Evolutionary conservation across 1,140 invertebrate genomes (phyloP).

Genomic region (Orussus abietinus): DNA sequence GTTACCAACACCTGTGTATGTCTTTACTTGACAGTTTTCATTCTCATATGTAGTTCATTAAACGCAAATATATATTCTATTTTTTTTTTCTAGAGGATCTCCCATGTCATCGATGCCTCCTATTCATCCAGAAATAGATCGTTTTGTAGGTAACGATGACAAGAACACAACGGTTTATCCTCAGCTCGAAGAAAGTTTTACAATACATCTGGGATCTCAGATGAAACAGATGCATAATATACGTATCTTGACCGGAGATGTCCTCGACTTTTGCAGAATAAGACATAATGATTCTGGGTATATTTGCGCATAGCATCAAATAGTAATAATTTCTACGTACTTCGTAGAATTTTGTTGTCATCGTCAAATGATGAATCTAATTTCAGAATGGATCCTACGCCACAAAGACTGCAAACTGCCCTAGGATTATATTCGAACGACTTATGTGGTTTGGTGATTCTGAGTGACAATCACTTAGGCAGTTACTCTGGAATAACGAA

Average conservation of each 20-base stretch:
- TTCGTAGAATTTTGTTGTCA: too few species aligned
- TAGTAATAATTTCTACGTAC: conserved; percentile 4
- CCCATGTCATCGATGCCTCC: conserved; percentile 40
- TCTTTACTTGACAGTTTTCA: conserved; percentile 1
- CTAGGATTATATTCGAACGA: conserved; percentile 91
- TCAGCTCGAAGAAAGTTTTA: conserved; percentile 86
- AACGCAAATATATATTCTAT: conserved; percentile 10
- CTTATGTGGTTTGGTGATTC: conserved; percentile 80
- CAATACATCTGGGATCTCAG: conserved; percentile 94
- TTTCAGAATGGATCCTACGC: conserved; percentile 58
- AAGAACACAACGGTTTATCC: conserved; percentile 41
- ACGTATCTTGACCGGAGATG: conserved; percentile 80
- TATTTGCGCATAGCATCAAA: conserved; percentile 3
- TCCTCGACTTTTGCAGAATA: conserved; percentile 78
- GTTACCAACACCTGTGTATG: conserved; percentile 56
- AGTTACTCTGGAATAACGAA: conserved; percentile 69
- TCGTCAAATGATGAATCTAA: conserved; percentile 8
- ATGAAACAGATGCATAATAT: conserved; percentile 99
- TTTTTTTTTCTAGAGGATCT: conserved; percentile 36
- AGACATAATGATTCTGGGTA: conserved; percentile 56
- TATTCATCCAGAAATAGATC: conserved; percentile 30
- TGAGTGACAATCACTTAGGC: conserved; percentile 76
- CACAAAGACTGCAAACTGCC: conserved; percentile 86
- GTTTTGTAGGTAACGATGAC: conserved; percentile 31
- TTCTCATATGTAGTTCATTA: conserved; percentile 16